Evolutionary conservation across 2,797 vertebrate species (phyloP).

Genomic region (Champsocephalus gunnari): DNA sequence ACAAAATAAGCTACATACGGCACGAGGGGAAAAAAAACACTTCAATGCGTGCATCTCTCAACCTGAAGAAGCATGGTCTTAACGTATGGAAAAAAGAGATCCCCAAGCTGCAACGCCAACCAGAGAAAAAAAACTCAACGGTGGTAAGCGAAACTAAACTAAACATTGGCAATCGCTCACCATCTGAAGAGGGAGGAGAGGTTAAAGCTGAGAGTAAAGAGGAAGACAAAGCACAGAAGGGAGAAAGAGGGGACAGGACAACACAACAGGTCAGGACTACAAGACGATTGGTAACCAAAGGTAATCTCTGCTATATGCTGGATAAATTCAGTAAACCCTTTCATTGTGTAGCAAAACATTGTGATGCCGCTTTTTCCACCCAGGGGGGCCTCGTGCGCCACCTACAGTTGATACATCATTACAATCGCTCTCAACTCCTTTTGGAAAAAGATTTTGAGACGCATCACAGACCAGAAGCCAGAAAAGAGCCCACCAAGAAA

Average conservation of each 20-base stretch:
- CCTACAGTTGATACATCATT: conserved; percentile 92
- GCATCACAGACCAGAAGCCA: conserved; percentile 74
- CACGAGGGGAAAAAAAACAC: conserved; percentile 70
- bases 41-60: conserved; percentile 37
- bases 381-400: conserved; percentile 94
- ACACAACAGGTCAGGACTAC: conserved; percentile 89
- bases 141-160: conserved; percentile 67
- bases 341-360: conserved; percentile 95
- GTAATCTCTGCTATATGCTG: conserved; percentile 93
- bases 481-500: conserved; percentile 85
- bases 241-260: conserved; percentile 72
- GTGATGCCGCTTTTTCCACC: conserved; percentile 92
- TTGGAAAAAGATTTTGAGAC: conserved; percentile 90
- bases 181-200: conserved; percentile 67
- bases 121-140: conserved; percentile 45
- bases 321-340: conserved; percentile 96
- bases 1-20: conserved; percentile 83
- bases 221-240: conserved; percentile 77
- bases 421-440: conserved; percentile 94
- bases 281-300: conserved; percentile 91
- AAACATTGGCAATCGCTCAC: conserved; percentile 72
- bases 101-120: conserved; percentile 45
- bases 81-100: conserved; percentile 57
- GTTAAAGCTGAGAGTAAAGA: conserved; percentile 81
- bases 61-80: conserved; percentile 16